phyloP scores from a whole-genome alignment of 2,113 vertebrate species.

The Nymphicus hollandicus region DNA sequence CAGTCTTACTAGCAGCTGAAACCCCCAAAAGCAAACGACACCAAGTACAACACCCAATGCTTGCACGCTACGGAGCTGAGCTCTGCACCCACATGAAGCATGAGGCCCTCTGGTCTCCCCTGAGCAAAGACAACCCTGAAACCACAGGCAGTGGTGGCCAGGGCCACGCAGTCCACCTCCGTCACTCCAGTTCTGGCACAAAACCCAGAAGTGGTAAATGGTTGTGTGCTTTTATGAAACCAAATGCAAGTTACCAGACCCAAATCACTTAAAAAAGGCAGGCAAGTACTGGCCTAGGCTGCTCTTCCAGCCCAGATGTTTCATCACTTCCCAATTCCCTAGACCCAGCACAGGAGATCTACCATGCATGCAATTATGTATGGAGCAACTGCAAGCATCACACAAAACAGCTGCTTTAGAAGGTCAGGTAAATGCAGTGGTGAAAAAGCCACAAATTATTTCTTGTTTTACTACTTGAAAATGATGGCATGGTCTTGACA shows the following conservation, averaged over 20 bases:
- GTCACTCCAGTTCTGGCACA: rapidly evolving
- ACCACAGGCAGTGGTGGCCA: rapidly evolving
- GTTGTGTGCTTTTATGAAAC: rapidly evolving
- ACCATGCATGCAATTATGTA: rapidly evolving
- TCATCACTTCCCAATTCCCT: too few relatives aligned
- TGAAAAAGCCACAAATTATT: neutral
- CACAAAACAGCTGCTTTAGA: too few relatives aligned
- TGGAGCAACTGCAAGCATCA: neutral
- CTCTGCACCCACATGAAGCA: neutral
- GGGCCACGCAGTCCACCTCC: too few relatives aligned
- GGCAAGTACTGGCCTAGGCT: neutral
- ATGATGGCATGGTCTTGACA: neutral
- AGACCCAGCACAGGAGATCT: neutral
- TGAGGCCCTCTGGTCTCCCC: neutral
- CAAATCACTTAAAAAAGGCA: neutral
- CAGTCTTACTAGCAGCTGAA: neutral
- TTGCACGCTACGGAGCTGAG: neutral
- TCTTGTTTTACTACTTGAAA: neutral
- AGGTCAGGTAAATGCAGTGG: neutral
- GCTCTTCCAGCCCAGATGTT: neutral
- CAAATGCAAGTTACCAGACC: rapidly evolving
- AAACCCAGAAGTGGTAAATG: neutral
- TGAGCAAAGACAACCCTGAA: neutral
- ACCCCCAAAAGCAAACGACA: neutral
- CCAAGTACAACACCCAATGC: neutral